These are phyloP conservation scores for Teleiodes luculella DNA, from an alignment of 2,888 invertebrate genomes.

Conservation along the genomic window DNA sequence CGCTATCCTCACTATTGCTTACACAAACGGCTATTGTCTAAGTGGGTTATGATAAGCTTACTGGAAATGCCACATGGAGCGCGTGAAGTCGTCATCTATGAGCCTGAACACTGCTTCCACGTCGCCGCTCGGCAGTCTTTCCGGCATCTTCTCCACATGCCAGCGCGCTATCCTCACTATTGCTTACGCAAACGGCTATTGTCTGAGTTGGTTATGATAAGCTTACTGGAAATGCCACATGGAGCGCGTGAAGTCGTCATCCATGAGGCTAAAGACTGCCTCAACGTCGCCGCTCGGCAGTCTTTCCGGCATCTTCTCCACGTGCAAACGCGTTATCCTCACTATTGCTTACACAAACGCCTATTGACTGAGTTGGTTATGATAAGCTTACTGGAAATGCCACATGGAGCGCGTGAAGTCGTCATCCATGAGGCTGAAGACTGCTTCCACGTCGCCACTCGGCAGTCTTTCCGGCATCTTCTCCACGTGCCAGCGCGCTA, in stretches of 20 bases:
- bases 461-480: constrained; percentile 92
- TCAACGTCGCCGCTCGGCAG: constrained; percentile 94
- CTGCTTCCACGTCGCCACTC: constrained; percentile 94
- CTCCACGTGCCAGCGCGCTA: constrained; percentile 94
- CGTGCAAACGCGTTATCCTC: constrained; percentile 93
- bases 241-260: constrained; percentile 93
- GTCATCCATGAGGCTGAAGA: constrained; percentile 94
- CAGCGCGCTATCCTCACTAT: too few species aligned
- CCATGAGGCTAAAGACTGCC: constrained; percentile 94
- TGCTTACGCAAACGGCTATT: too few species aligned
- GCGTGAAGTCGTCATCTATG: constrained; percentile 83
- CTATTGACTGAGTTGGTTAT: not conserved
- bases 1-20: too few species aligned
- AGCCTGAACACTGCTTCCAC: not conserved
- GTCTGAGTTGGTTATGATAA: not conserved
- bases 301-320: constrained; percentile 92
- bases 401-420: constrained; percentile 96
- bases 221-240: constrained; percentile 96
- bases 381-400: constrained; percentile 89
- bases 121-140: constrained; percentile 39
- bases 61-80: too few species aligned
- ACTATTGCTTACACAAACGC: too few species aligned
- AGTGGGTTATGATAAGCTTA: too few species aligned
- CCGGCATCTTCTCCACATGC: too few species aligned
- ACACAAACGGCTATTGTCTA: too few species aligned